Conservation (phyloP, 53 echinoderm and acorn worm genomes). For the Luidia sarsii region DNA sequence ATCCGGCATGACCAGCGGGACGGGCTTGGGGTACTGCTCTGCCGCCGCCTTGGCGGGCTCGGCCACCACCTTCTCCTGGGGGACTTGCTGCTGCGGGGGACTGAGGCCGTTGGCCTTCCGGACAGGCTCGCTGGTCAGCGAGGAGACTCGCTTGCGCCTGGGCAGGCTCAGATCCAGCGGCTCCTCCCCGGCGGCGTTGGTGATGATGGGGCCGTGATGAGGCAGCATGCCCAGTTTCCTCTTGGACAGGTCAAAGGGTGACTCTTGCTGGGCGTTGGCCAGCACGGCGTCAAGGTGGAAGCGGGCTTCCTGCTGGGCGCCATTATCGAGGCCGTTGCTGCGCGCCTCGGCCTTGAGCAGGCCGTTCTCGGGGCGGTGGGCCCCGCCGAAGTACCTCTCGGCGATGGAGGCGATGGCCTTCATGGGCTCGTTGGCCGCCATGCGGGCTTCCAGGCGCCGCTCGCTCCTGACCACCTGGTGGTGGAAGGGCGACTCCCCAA, state of each 20-base stretch:
- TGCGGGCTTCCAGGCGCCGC: slow-evolving; percentile 32
- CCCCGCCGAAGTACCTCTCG: slow-evolving; percentile 74
- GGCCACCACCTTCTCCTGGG: slow-evolving; percentile 2
- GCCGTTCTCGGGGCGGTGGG: slow-evolving; percentile 50
- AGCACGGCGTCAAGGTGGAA: not conserved
- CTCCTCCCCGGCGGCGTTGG: slow-evolving; percentile 62
- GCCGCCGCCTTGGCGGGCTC: slow-evolving; percentile 47
- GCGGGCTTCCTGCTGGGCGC: not conserved
- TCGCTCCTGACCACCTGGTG: not conserved
- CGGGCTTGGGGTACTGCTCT: slow-evolving; percentile 64
- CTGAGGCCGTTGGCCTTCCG: slow-evolving; percentile 52
- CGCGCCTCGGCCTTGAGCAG: slow-evolving; percentile 33
- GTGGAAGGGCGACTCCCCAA: slow-evolving; percentile 3
- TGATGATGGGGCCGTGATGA: not conserved
- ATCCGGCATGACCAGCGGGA: slow-evolving; percentile 81
- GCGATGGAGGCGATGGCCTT: slow-evolving; percentile 87
- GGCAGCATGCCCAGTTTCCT: slow-evolving; percentile 26
- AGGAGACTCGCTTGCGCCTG: slow-evolving; percentile 40
- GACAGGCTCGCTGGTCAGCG: slow-evolving; percentile 17
- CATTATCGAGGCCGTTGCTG: slow-evolving; percentile 29
- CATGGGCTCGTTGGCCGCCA: slow-evolving; percentile 75
- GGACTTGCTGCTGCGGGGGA: slow-evolving; percentile 17
- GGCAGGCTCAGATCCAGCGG: slow-evolving; percentile 88
- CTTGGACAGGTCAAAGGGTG: slow-evolving; percentile 74
- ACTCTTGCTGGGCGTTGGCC: slow-evolving; percentile 33